A percentile compares a stretch with the other conserved stretches of the same genome.
Evolutionary conservation across 35 echinoderm and acorn worm species (phyloP).

Genomic region (Diadema setosum): DNA sequence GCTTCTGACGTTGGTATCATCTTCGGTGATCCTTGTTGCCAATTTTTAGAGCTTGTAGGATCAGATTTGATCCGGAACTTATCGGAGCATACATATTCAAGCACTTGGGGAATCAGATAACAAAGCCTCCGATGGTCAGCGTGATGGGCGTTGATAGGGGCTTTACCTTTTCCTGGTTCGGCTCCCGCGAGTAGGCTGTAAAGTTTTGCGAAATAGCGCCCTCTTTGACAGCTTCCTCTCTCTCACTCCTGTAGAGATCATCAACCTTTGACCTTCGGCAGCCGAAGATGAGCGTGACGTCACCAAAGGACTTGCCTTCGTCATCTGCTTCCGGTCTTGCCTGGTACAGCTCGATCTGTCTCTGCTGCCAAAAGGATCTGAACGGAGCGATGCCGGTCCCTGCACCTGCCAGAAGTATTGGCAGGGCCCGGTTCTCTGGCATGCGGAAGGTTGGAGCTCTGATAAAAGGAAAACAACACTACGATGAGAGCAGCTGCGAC

Average conservation of each 20-base stretch:
- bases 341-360: neutral
- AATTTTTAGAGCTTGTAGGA: too few relatives aligned
- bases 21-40: too few relatives aligned
- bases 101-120: neutral
- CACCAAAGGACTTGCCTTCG: neutral
- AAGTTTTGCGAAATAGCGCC: conserved; percentile 12
- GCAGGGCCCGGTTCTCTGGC: conserved; percentile 23
- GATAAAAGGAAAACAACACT: neutral
- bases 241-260: conserved; percentile 45
- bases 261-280: conserved; percentile 53
- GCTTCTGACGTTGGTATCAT: too few relatives aligned
- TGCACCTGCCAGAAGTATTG: conserved; percentile 37
- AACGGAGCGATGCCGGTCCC: conserved; percentile 83
- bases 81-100: neutral
- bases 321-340: neutral
- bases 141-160: too few relatives aligned
- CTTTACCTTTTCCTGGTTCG: conserved; percentile 32
- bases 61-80: neutral
- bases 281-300: conserved; percentile 58
- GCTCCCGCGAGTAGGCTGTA: conserved; percentile 51
- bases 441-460: conserved; percentile 58
- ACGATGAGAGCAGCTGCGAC: neutral
- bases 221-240: neutral
- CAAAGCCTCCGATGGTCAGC: too few relatives aligned
- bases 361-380: conserved; percentile 71